Base-by-base conservation (phyloP, 2,888 invertebrate species). In the Apamea epomidion region DNA sequence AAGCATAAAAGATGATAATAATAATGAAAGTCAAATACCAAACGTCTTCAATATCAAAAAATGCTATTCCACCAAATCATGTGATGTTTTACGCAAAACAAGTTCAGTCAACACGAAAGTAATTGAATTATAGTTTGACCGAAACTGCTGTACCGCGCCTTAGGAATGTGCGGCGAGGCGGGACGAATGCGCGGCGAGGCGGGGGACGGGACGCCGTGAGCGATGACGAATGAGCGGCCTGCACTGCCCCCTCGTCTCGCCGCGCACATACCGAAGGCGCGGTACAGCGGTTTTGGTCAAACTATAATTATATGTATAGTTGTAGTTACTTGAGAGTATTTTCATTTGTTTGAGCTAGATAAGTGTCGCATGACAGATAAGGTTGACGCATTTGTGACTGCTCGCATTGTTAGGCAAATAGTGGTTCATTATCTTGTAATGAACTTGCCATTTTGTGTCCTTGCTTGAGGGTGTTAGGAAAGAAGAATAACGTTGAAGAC, bases 301-400 rank as follows among this genome's bases (percentile, higher is more conserved):
- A n/a, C n/a, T n/a, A n/a, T n/a, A n/a, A n/a, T n/a, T n/a, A n/a
- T n/a, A n/a, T n/a, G n/a, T n/a, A 88, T 68, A 85, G 18, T 77
- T 74, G 65, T 70, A 75, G 51, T 32, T 32, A 54, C 29, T 72
- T 51, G 32, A 32, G 60, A 72, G 51, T 70, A 67, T 74, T 84
- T 87, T 74, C 85, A 67, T 83, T 72, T 85, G 76, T 87, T 87
- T 85, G 74, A 45, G 21, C 54, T 42, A 74, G 80, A 76, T 87
- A 87, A 72, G 62, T 76, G 75, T 51, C 85, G 67, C 77, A 81
- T 85, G 85, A 88, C 67, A 85, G 77, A 86, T 87, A 86, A 76
- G 51, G 12, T 25, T 86, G 85, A 85, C 78, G 88, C 37, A 7
- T 64, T 74, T 60, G 29, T 78, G 72, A 77, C 64, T 72, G 70